Evolutionary conservation across 2,888 invertebrate species (phyloP).

Genomic region (Cataglyphis altisquamis): DNA sequence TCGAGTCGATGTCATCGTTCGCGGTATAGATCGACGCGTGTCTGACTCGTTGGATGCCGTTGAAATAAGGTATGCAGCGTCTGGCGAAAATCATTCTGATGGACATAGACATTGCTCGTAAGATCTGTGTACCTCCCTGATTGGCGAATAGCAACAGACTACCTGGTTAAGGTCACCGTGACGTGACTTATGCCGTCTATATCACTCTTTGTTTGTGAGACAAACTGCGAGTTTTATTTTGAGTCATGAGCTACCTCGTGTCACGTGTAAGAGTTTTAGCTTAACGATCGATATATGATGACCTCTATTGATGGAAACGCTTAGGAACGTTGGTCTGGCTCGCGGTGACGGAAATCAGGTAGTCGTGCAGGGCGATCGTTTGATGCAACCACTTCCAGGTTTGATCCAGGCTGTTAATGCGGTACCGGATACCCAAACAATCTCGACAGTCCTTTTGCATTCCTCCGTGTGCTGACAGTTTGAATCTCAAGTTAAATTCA

Average conservation of each 20-base stretch:
- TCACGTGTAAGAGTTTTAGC: slow-evolving; percentile 52
- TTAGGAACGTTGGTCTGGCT: slow-evolving; percentile 89
- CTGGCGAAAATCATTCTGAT: slow-evolving; percentile 52
- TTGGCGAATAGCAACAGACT: neutral
- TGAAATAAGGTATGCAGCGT: slow-evolving; percentile 2
- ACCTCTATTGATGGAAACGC: slow-evolving; percentile 57
- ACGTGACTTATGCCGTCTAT: neutral
- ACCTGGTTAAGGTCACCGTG: slow-evolving; percentile 13
- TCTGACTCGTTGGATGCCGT: slow-evolving; percentile 20
- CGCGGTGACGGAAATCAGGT: slow-evolving; percentile 93
- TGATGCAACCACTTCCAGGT: slow-evolving; percentile 98
- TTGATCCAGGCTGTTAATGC: slow-evolving; percentile 95
- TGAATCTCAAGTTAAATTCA: slow-evolving; percentile 74
- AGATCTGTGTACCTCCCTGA: neutral
- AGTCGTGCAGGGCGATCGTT: slow-evolving; percentile 95
- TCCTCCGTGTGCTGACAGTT: slow-evolving; percentile 86
- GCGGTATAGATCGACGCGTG: slow-evolving; percentile 51
- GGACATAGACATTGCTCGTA: slow-evolving; percentile 59
- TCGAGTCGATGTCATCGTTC: slow-evolving; percentile 84
- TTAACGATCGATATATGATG: slow-evolving; percentile 41
- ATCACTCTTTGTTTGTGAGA: slow-evolving; percentile 32
- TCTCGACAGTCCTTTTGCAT: slow-evolving; percentile 91
- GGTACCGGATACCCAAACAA: slow-evolving; percentile 95
- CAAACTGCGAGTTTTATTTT: neutral
- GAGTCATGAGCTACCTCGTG: neutral